Conservation (phyloP, 2,113 vertebrate species). For the Dipodomys stephensi region DNA sequence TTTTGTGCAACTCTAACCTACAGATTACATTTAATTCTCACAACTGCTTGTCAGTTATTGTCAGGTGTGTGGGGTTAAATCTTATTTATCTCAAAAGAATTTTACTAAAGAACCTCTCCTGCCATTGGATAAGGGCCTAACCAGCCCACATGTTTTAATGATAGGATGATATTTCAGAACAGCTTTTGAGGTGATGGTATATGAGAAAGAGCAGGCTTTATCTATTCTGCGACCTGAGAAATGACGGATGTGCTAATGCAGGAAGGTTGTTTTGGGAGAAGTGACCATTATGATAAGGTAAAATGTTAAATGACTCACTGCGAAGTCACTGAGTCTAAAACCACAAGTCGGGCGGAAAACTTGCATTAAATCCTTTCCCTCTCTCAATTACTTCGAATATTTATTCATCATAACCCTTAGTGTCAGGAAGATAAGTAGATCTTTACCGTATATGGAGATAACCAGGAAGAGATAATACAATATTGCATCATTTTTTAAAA, state of each 20-base stretch:
- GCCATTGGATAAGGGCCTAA: background rate
- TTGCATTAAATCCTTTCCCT: background rate
- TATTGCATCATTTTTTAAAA: background rate
- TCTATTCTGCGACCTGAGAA: background rate
- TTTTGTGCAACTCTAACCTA: background rate
- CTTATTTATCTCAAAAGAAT: constrained; percentile 45
- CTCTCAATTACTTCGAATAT: background rate
- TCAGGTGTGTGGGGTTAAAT: background rate
- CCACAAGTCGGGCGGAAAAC: background rate
- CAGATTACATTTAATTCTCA: background rate
- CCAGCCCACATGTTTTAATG: background rate
- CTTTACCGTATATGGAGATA: background rate
- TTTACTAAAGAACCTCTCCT: background rate
- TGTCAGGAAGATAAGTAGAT: background rate
- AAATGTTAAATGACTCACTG: background rate
- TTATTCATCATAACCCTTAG: background rate
- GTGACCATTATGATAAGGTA: background rate
- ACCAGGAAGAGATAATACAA: background rate
- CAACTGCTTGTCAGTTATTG: background rate
- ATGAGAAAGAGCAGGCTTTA: background rate
- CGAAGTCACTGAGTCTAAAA: background rate
- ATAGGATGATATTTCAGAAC: background rate
- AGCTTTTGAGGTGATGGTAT: background rate
- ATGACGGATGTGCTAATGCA: background rate
- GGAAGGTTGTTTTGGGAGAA: background rate